Conservation (phyloP, 2,797 vertebrate species). For the Cynopterus sphinx region DNA sequence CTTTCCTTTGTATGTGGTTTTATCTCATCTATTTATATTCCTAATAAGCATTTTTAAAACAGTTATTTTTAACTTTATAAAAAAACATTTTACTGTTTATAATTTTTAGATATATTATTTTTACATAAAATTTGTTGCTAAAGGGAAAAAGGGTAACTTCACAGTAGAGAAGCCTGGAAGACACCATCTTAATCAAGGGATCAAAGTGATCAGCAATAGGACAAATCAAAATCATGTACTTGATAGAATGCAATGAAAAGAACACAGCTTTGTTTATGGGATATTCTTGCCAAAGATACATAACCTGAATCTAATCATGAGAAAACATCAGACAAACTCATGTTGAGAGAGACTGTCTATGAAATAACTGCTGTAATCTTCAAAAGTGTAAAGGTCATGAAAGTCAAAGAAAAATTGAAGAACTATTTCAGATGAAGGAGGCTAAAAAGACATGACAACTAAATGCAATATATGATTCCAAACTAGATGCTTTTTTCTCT, state of each 20-base stretch:
- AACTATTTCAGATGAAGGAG: background rate
- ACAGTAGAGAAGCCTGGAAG: background rate
- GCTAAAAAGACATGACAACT: background rate
- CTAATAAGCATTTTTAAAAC: background rate
- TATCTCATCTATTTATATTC: background rate
- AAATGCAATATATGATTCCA: background rate
- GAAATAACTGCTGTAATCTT: background rate
- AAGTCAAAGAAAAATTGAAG: slow-evolving; percentile 47
- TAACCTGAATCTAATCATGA: slow-evolving; percentile 37
- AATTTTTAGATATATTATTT: slow-evolving; percentile 32
- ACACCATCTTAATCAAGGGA: slow-evolving; percentile 23
- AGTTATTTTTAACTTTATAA: slow-evolving; percentile 40
- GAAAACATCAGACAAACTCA: slow-evolving; percentile 8
- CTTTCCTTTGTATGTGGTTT: background rate
- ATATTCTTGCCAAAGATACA: slow-evolving; percentile 31
- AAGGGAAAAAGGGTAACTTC: slow-evolving; percentile 1
- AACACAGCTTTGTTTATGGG: slow-evolving; percentile 1
- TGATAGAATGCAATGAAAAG: background rate
- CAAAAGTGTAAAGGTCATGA: slow-evolving; percentile 44
- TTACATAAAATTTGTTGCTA: slow-evolving; percentile 46
- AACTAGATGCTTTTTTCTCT: background rate
- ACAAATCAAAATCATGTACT: slow-evolving; percentile 52
- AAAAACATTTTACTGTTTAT: background rate
- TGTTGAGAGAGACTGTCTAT: background rate
- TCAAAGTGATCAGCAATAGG: slow-evolving; percentile 42